Evolutionary conservation across 1,140 invertebrate genomes (phyloP).

Genomic region (Hermatobates lingyangjiaoensis): DNA sequence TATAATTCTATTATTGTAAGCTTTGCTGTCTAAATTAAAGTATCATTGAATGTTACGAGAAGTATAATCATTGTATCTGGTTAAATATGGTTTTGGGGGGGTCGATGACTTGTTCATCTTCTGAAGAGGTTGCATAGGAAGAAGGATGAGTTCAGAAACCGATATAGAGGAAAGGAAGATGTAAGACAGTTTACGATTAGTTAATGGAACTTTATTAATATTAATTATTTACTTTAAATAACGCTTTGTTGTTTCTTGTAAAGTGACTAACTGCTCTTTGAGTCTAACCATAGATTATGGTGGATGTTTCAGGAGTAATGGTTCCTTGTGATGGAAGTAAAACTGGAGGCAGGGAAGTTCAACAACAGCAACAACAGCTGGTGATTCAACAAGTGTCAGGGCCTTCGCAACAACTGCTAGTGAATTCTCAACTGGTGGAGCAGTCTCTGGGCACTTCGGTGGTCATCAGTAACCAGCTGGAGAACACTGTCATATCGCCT

Average conservation of each 20-base stretch:
- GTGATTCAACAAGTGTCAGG: background rate
- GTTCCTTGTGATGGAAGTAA: constrained; percentile 2
- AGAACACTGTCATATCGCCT: constrained; percentile 8
- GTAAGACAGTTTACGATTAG: no score
- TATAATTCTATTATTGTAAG: no score
- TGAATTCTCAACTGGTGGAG: constrained; percentile 7
- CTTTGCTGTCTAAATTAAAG: no score
- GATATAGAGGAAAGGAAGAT: no score
- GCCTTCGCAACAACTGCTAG: background rate
- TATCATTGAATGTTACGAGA: no score
- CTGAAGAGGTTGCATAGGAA: no score
- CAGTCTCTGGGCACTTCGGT: constrained; percentile 6
- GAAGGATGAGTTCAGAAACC: no score
- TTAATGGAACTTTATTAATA: no score
- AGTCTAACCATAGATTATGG: background rate
- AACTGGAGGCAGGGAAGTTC: background rate
- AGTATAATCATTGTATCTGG: no score
- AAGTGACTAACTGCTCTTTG: background rate
- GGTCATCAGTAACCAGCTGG: constrained; percentile 8
- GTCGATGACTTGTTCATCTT: no score
- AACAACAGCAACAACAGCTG: background rate
- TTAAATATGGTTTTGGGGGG: no score
- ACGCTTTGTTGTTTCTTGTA: background rate
- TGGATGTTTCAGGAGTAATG: constrained; percentile 8
- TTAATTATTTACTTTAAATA: background rate